These are phyloP conservation scores for Morpho achilles DNA, from an alignment of 2,888 invertebrate species.

Conservation along the genomic window DNA sequence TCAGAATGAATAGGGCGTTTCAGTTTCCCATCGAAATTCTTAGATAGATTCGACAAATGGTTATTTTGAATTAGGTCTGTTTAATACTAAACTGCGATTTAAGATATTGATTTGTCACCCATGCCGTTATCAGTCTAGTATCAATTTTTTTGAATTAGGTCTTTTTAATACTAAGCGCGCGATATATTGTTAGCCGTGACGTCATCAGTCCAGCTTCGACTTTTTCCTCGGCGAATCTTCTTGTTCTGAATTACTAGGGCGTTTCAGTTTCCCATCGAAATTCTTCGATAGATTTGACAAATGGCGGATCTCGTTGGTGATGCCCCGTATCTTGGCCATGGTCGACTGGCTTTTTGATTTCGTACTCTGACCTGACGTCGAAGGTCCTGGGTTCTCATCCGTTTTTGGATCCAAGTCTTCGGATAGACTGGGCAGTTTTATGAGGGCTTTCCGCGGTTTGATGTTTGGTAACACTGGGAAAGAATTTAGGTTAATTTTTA, in stretches of 20 bases:
- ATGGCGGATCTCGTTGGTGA: constrained; percentile 54
- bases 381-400: constrained; percentile 37
- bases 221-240: constrained; percentile 45
- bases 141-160: too few species aligned
- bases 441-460: constrained; percentile 58
- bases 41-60: too few species aligned
- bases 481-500: not conserved
- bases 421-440: constrained; percentile 59
- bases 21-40: too few species aligned
- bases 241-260: constrained; percentile 31
- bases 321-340: constrained; percentile 48
- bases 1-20: too few species aligned
- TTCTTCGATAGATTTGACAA: constrained; percentile 43
- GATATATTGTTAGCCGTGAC: too few species aligned
- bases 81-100: too few species aligned
- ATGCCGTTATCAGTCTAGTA: too few species aligned
- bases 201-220: constrained; percentile 42
- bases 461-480: constrained; percentile 64
- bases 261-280: constrained; percentile 43
- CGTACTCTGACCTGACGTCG: constrained; percentile 35
- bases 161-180: too few species aligned
- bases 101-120: too few species aligned
- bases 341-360: constrained; percentile 38
- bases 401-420: constrained; percentile 42
- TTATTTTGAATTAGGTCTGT: too few species aligned